Evolutionary conservation across 2,888 invertebrate genomes (phyloP).

Genomic region (Ochropacha duplaris): DNA sequence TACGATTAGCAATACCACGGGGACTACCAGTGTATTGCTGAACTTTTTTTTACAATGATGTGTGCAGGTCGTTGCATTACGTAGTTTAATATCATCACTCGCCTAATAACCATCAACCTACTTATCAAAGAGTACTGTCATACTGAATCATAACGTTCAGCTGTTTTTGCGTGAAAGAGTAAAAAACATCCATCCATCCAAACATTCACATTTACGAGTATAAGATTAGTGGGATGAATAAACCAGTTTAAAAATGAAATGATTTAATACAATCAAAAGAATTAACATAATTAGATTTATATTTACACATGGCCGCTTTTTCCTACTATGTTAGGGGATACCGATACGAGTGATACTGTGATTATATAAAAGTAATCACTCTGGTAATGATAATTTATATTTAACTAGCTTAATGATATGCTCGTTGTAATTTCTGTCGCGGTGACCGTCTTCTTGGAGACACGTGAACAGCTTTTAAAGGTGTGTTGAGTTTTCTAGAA

Average conservation of each 20-base stretch:
- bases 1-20: too few species aligned
- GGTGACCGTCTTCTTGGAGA: slow-evolving; percentile 73
- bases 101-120: too few species aligned
- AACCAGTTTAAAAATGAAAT: slow-evolving; percentile 10
- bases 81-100: too few species aligned
- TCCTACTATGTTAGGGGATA: slow-evolving; percentile 34
- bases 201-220: too few species aligned
- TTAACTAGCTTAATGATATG: slow-evolving; percentile 30
- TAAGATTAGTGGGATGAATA: background rate
- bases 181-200: too few species aligned
- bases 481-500: slow-evolving; percentile 81
- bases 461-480: slow-evolving; percentile 78
- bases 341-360: slow-evolving; percentile 28
- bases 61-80: too few species aligned
- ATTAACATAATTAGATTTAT: slow-evolving; percentile 39
- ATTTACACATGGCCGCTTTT: slow-evolving; percentile 67
- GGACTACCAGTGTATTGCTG: too few species aligned
- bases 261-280: slow-evolving; percentile 16
- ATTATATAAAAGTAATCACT: slow-evolving; percentile 27
- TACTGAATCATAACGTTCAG: too few species aligned
- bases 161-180: too few species aligned
- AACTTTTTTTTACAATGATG: too few species aligned
- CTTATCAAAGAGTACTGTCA: too few species aligned
- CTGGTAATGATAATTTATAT: slow-evolving; percentile 14
- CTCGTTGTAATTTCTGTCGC: slow-evolving; percentile 53